These are phyloP conservation scores for Caerostris extrusa DNA, from an alignment of 1,140 invertebrate species.

Conservation along the genomic window DNA sequence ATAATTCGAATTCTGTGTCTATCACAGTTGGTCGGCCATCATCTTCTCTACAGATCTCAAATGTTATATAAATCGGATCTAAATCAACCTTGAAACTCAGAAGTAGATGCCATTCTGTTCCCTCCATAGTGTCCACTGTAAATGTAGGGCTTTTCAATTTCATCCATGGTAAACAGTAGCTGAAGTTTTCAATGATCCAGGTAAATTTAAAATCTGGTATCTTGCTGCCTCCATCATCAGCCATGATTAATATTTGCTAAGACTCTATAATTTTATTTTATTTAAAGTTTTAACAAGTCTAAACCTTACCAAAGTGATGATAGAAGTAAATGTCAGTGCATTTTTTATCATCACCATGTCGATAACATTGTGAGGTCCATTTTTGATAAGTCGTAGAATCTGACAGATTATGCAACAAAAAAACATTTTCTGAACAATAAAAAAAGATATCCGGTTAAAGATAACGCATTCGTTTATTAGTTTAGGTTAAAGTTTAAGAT, in stretches of 20 bases:
- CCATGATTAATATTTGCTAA: not conserved
- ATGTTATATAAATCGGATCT: not conserved
- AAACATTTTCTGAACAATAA: no score
- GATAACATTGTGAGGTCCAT: no score
- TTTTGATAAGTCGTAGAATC: no score
- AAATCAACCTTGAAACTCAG: not conserved
- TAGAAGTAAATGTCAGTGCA: no score
- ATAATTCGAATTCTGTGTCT: not conserved
- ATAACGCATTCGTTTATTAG: no score
- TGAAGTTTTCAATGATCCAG: conserved; percentile 11
- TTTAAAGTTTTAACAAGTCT: no score
- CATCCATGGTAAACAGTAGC: not conserved
- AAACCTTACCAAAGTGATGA: no score
- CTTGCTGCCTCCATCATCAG: not conserved
- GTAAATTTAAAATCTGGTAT: not conserved
- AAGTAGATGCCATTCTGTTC: not conserved
- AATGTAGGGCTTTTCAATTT: not conserved
- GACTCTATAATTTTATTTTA: no score
- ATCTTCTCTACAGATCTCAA: not conserved
- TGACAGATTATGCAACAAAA: no score
- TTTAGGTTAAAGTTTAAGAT: no score
- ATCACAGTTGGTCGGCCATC: not conserved
- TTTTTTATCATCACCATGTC: no score
- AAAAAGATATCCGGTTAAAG: no score
- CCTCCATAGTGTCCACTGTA: not conserved